These are phyloP conservation scores for Hypotaenidia philippensis DNA, from an alignment of 2,797 vertebrate species.

Conservation along the genomic window DNA sequence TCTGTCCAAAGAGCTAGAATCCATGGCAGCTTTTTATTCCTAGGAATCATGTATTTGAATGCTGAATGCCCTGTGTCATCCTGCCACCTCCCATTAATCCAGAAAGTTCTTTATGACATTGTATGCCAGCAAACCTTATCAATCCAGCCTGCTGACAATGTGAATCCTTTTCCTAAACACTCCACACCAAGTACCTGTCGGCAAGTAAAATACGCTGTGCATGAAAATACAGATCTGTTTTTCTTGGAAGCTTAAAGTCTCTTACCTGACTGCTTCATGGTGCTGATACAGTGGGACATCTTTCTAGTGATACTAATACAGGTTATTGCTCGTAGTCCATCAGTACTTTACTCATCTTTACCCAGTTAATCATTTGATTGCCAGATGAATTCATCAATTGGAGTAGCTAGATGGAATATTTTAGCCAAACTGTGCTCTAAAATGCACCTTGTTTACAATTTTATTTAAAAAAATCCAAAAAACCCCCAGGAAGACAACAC, in stretches of 20 bases:
- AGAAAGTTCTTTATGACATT: neutral
- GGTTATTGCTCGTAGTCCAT: neutral
- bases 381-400: neutral
- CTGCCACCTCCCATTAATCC: constrained; percentile 9
- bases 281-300: neutral
- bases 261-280: neutral
- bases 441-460: neutral
- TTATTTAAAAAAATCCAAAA: neutral
- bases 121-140: neutral
- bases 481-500: neutral
- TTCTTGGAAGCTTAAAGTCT: neutral
- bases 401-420: neutral
- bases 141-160: neutral
- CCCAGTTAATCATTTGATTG: neutral
- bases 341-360: neutral
- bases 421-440: neutral
- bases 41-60: neutral
- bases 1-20: neutral
- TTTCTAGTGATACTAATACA: neutral
- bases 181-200: neutral
- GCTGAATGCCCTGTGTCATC: neutral
- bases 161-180: neutral
- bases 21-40: neutral
- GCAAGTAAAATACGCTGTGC: neutral
- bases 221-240: neutral